Conservation (phyloP, 2,797 vertebrate species). For the Babyrousa celebensis region DNA sequence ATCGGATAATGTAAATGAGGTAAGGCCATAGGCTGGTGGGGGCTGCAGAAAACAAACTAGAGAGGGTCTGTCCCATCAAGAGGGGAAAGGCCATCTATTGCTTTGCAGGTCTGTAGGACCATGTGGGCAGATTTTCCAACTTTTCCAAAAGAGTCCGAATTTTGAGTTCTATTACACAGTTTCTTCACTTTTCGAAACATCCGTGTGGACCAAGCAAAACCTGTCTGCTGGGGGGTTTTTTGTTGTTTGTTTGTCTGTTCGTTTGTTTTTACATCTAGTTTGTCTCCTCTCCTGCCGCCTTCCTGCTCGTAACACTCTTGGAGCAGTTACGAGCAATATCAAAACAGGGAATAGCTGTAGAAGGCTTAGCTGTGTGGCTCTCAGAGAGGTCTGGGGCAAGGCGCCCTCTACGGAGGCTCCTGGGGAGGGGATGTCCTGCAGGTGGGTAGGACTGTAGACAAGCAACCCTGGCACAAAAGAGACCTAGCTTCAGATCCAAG, state of each 20-base stretch:
- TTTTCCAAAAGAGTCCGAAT: slow-evolving; percentile 7
- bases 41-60: not conserved
- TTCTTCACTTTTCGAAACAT: slow-evolving; percentile 36
- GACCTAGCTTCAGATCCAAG: not conserved
- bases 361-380: not conserved
- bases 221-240: too few species aligned
- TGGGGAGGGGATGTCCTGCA: not conserved
- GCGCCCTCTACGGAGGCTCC: not conserved
- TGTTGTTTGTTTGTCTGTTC: too few species aligned
- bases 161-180: not conserved
- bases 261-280: not conserved
- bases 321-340: not conserved
- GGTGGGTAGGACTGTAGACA: not conserved
- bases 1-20: too few species aligned
- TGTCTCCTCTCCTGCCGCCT: too few species aligned
- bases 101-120: not conserved
- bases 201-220: not conserved
- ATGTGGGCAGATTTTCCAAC: not conserved
- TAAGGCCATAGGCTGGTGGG: not conserved
- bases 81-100: not conserved
- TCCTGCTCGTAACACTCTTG: not conserved
- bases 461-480: not conserved
- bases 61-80: not conserved
- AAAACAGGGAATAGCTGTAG: not conserved
- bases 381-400: not conserved